phyloP scores from a whole-genome alignment of 2,797 vertebrate species.

The Malurus splendens region DNA sequence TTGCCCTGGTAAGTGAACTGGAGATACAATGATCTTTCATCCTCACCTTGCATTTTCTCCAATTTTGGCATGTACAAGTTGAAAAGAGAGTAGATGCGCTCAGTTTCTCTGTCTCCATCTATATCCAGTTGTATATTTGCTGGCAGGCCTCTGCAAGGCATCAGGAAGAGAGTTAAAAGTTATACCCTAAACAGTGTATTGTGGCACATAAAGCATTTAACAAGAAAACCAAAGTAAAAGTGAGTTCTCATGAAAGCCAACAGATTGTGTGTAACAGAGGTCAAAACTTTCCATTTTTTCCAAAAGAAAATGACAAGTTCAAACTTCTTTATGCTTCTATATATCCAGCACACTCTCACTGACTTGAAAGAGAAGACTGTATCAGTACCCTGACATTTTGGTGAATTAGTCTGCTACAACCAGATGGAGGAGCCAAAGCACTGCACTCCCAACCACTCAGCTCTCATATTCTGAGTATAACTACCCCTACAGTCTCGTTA shows the following conservation, averaged over 20 bases:
- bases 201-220: neutral
- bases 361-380: neutral
- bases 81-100: conserved; percentile 95
- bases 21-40: neutral
- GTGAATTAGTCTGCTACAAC: neutral
- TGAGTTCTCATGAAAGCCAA: neutral
- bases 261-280: neutral
- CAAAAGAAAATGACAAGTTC: neutral
- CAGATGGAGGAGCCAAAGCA: conserved; percentile 58
- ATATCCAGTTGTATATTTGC: conserved; percentile 98
- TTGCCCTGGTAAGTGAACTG: neutral
- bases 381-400: neutral
- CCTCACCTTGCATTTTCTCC: conserved; percentile 96
- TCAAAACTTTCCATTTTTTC: neutral
- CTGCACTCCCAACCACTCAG: neutral
- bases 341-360: neutral
- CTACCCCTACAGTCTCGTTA: neutral
- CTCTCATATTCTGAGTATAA: neutral
- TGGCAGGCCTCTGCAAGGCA: conserved; percentile 82
- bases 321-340: neutral
- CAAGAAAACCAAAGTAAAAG: neutral
- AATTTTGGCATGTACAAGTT: conserved; percentile 90
- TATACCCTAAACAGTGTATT: neutral
- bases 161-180: neutral
- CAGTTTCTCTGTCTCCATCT: conserved; percentile 94